Evolutionary conservation across 2,888 invertebrate genomes (phyloP), one percentile per base, ranked within the genome.

Genomic region (Cheilosia scutellata): DNA sequence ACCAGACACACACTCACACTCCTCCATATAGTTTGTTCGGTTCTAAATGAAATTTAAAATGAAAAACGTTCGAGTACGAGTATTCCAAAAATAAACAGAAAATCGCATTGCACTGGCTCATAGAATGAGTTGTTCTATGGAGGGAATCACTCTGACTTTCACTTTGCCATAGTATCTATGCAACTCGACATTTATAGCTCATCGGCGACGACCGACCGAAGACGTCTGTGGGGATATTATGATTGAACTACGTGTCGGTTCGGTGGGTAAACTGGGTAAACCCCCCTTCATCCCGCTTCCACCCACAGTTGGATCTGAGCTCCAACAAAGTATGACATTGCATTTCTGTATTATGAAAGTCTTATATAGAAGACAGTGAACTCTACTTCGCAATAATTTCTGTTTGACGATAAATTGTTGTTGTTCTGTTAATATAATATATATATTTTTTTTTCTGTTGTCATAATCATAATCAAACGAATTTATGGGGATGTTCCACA

Each of bases 31-130:
- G 20, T n/a, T n/a, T 33, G n/a, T 5, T 11, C 9, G 5, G 13
- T 42, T 29, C n/a, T n/a, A 47, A 72, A 72, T 55, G 44, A 60
- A 77, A 70, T 70, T 65, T 27, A 16, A 76, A 63, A 71, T 20
- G 25, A 58, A 60, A 71, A 60, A 70, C 76, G 60, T 71, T 82
- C n/a, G 42, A 9, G 2, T 20, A 2, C 51, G 27, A 13, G 49
- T 44, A 77, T 72, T 82, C 82, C 68, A 82, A 62, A 82, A 82
- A 82, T 82, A 82, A 62, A 51, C 7, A 33, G 7, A 49, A 65
- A 62, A 60, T 44, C 66, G 40, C 68, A 63, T n/a, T 29, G 5
- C 13, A 11, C 29, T 49, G 20, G 16, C 49, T 68, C 57, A 44
- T 42, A 9, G 33, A 37, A 37, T 37, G 37, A 20, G 4, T 42